Percentiles rank a stretch among this genome's conserved stretches.
Evolutionary conservation across 2,888 invertebrate species (phyloP).

Genomic region (Acleris emargana): DNA sequence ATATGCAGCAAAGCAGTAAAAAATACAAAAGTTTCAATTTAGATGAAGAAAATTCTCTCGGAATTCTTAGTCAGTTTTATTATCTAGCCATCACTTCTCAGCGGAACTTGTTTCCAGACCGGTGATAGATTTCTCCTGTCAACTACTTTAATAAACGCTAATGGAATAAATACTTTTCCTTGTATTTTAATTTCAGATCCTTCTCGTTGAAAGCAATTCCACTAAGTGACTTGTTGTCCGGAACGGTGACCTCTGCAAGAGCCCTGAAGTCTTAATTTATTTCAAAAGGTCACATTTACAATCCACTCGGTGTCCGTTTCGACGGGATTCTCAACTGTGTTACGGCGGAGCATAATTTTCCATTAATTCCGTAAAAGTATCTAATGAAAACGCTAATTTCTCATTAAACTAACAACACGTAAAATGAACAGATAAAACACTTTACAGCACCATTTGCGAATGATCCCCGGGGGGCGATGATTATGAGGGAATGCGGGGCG

Average conservation of each 20-base stretch:
- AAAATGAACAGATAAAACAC: slow-evolving; percentile 37
- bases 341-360: slow-evolving; percentile 32
- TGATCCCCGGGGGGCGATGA: background rate
- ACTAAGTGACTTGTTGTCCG: slow-evolving; percentile 6
- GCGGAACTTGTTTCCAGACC: slow-evolving; percentile 8
- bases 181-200: background rate
- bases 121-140: slow-evolving; percentile 22
- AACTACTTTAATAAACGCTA: slow-evolving; percentile 30
- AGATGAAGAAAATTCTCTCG: no score
- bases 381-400: slow-evolving; percentile 38
- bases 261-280: background rate
- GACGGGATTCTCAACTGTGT: slow-evolving; percentile 19
- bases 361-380: slow-evolving; percentile 35
- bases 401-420: slow-evolving; percentile 38
- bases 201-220: slow-evolving; percentile 17
- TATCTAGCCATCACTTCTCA: background rate
- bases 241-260: background rate
- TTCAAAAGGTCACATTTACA: slow-evolving; percentile 20
- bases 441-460: slow-evolving; percentile 26
- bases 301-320: slow-evolving; percentile 16
- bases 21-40: no score
- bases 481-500: slow-evolving; percentile 3
- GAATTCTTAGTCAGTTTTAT: no score
- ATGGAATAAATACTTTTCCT: slow-evolving; percentile 23
- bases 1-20: no score